phyloP scores from a whole-genome alignment of 2,888 invertebrate species.

The Sussaba pulchella region DNA sequence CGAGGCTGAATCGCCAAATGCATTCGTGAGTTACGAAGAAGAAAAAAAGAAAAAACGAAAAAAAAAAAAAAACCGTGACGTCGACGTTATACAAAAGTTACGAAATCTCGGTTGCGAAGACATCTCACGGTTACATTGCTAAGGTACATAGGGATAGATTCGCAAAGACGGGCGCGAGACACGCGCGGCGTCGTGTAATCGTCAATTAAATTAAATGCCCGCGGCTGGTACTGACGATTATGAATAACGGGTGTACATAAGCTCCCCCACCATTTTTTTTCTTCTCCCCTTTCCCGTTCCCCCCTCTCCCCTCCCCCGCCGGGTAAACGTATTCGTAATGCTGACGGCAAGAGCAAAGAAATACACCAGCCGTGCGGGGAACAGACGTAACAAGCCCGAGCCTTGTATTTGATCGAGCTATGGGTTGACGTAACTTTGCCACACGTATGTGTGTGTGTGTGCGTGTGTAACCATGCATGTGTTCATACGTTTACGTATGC shows the following conservation, averaged over 20 bases:
- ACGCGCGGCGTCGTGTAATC: conserved; percentile 70
- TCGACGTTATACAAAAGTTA: conserved; percentile 55
- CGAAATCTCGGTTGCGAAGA: conserved; percentile 54
- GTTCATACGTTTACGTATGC: too few relatives aligned
- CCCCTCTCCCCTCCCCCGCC: background rate
- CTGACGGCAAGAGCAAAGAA: conserved; percentile 48
- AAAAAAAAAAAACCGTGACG: background rate
- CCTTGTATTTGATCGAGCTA: conserved; percentile 62
- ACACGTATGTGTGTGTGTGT: too few relatives aligned
- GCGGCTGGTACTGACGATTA: conserved; percentile 74
- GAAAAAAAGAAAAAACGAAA: conserved; percentile 10
- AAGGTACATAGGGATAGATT: background rate
- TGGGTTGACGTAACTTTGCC: conserved; percentile 64
- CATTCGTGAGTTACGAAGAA: background rate
- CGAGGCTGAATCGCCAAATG: background rate
- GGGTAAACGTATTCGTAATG: background rate
- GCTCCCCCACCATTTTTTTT: too few relatives aligned
- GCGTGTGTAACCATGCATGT: too few relatives aligned
- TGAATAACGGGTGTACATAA: conserved; percentile 74
- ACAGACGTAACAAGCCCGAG: conserved; percentile 79
- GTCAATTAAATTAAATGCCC: conserved; percentile 78
- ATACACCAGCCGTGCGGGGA: conserved; percentile 64
- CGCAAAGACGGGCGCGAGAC: conserved; percentile 60
- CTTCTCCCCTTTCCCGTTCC: background rate
- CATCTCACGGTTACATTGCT: background rate